Evolutionary conservation across 2,888 invertebrate genomes (phyloP).

Genomic region (Steinernema hermaphroditum): DNA sequence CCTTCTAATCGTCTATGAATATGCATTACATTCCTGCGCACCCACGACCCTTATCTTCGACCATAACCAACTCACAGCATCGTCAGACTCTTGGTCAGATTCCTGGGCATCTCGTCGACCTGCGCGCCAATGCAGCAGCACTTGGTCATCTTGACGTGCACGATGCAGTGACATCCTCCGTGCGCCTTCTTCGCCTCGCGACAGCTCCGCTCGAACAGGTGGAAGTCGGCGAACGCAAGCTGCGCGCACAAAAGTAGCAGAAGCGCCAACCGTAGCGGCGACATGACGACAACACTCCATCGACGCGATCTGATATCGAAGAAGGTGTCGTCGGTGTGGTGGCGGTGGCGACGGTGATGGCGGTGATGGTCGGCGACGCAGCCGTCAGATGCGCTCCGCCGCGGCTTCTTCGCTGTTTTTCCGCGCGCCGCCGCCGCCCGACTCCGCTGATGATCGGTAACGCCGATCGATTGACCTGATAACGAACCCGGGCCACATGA

Average conservation of each 20-base stretch:
- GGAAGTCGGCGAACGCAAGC: constrained; percentile 1
- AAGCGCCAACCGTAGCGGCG: constrained; percentile 26
- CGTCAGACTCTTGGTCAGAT: constrained; percentile 35
- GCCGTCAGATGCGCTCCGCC: background rate
- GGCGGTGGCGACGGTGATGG: constrained; percentile 7
- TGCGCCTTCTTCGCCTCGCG: background rate
- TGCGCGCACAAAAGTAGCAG: background rate
- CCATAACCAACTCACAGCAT: constrained; percentile 33
- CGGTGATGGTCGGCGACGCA: background rate
- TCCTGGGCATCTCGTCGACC: constrained; percentile 33
- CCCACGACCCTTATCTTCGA: too few species aligned
- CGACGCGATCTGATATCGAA: constrained; percentile 19
- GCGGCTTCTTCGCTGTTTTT: constrained; percentile 7
- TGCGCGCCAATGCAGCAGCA: constrained; percentile 40
- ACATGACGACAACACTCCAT: constrained; percentile 28
- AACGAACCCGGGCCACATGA: constrained; percentile 8
- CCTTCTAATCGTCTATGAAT: too few species aligned
- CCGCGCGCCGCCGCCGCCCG: background rate
- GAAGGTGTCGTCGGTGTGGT: background rate
- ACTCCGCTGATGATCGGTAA: background rate
- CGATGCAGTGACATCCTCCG: background rate
- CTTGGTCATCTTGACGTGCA: background rate
- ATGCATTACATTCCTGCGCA: too few species aligned
- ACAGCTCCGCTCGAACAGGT: constrained; percentile 12
- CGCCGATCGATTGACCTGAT: background rate